Evolutionary conservation across 2,113 vertebrate genomes (phyloP).

Genomic region (Aegithalos caudatus): DNA sequence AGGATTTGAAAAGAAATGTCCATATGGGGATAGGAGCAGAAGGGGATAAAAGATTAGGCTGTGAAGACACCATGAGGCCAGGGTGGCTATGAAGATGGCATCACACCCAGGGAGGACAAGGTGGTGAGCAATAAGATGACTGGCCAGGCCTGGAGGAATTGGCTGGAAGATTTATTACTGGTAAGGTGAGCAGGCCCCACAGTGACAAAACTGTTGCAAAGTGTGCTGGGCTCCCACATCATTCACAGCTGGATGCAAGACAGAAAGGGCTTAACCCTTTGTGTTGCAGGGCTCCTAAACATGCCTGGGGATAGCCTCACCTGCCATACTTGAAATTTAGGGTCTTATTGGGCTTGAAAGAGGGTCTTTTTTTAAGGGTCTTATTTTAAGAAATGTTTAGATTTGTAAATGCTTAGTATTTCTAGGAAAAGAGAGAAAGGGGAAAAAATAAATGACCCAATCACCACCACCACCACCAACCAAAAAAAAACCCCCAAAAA

Average conservation of each 20-base stretch:
- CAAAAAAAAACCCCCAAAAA: neutral
- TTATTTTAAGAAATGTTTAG: neutral
- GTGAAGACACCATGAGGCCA: neutral
- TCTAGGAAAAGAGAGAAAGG: neutral
- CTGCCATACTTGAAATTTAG: neutral
- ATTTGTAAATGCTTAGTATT: neutral
- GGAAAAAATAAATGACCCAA: neutral
- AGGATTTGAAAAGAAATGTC: neutral
- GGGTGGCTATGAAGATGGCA: neutral
- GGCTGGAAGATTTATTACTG: neutral
- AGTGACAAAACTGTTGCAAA: neutral
- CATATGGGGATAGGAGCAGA: rapidly evolving
- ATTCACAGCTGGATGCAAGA: neutral
- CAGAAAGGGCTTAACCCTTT: neutral
- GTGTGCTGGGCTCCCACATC: rapidly evolving
- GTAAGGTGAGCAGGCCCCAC: neutral
- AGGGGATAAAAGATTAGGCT: neutral
- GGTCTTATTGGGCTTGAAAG: no score
- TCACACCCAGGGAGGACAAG: neutral
- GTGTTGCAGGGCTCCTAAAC: neutral
- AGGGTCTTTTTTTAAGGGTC: no score
- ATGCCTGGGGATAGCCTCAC: neutral
- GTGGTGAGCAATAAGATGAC: neutral
- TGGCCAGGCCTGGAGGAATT: neutral
- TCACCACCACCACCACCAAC: neutral